Evolutionary conservation across 1,140 invertebrate genomes (phyloP), one percentile per base, ranked within the genome.

Genomic region (Pygmarrhopalites habei): DNA sequence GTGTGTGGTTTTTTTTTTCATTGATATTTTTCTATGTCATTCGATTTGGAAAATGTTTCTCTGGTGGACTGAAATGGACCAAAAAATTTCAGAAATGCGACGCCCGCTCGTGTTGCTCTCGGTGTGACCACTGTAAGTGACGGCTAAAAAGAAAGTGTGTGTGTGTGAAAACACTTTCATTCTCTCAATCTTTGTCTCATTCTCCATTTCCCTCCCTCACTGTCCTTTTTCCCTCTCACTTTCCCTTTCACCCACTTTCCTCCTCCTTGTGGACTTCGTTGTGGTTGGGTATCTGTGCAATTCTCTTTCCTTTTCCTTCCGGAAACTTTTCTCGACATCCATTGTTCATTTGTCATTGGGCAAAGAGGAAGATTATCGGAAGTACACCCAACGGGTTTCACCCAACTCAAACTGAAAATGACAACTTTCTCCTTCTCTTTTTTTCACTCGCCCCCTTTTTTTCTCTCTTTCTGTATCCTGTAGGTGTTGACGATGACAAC

Each of bases 401-500:
- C n/a, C 44, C 44, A 46, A 21, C 44, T 46, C 5, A 52, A 52
- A 52, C 49, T 52, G 49, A 52, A 52, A 52, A 52, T 52, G 49
- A 52, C 49, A 52, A 52, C 49, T 26, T 56, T 32, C 35, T 21
- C 35, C 28, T 32, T 32, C 10, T 5, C 44, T 23, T n/a, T 17
- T 47, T 5, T 19, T 23, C 19, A 5, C n/a, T 47, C n/a, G 4
- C n/a, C 44, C n/a, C n/a, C n/a, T 47, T 23, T 4, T 23, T 23
- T 5, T 47, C 5, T 23, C 21, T 32, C 32, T 56, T 28, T 21
- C 26, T 32, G 26, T 56, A 10, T 15, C 19, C 4, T 26, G 7
- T 67, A 71, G 69, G 69, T 96, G 79, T 85, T 97, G 79, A 97
- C 95, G 73, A 97, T 98, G 92, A 97, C 94, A 72, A 98, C 95